These are phyloP conservation scores for Arnoldichthys spilopterus DNA, from an alignment of 2,797 vertebrate species.

Conservation along the genomic window DNA sequence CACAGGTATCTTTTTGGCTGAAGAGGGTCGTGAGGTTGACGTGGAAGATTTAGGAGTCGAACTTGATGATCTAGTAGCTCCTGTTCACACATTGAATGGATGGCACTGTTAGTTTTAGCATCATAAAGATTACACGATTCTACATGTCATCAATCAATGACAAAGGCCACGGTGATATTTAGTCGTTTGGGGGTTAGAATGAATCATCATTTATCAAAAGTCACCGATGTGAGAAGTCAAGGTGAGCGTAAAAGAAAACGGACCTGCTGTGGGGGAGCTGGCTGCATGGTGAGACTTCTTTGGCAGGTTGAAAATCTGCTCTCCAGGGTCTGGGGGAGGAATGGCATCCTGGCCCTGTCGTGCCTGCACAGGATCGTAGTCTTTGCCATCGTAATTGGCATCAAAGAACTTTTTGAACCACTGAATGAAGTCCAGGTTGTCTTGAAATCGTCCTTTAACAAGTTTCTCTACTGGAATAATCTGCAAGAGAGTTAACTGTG, in stretches of 20 bases:
- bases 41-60: slow-evolving; percentile 91
- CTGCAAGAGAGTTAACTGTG: slow-evolving; percentile 70
- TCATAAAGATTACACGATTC: slow-evolving; percentile 6
- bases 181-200: slow-evolving; percentile 8
- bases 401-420: slow-evolving; percentile 99
- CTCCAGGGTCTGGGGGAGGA: slow-evolving; percentile 95
- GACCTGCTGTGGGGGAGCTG: slow-evolving; percentile 97
- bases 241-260: not conserved
- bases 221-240: not conserved
- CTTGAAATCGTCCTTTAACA: slow-evolving; percentile 98
- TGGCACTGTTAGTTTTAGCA: slow-evolving; percentile 30
- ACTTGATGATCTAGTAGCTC: slow-evolving; percentile 88
- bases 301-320: slow-evolving; percentile 99
- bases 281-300: slow-evolving; percentile 96
- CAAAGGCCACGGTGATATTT: slow-evolving; percentile 1
- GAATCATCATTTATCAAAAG: slow-evolving; percentile 12
- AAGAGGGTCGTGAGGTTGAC: slow-evolving; percentile 96
- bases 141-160: not conserved
- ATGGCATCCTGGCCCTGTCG: slow-evolving; percentile 98
- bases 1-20: slow-evolving; percentile 92
- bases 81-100: slow-evolving; percentile 69
- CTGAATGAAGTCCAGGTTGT: slow-evolving; percentile 99
- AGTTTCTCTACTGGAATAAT: slow-evolving; percentile 99
- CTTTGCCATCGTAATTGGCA: slow-evolving; percentile 98
- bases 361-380: slow-evolving; percentile 95